Percentiles rank a stretch among this genome's conserved stretches.
Conservation (phyloP, 1,140 invertebrate genomes). For the Cydia amplana region DNA sequence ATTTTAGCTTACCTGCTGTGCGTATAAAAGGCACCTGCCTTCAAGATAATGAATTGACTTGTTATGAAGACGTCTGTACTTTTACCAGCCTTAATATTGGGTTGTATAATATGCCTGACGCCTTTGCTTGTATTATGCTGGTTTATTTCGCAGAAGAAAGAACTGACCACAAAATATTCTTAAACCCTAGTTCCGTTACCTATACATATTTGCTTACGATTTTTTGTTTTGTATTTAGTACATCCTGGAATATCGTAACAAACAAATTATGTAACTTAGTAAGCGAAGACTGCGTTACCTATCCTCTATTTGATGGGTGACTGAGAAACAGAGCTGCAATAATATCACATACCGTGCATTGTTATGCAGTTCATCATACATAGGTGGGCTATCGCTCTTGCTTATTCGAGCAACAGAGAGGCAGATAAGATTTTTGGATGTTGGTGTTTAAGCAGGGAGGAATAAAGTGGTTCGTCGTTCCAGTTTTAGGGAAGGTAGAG, state of each 20-base stretch:
- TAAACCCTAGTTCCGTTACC: neutral
- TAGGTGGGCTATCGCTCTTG: too few relatives aligned
- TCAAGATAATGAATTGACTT: conserved; percentile 18
- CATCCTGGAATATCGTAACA: neutral
- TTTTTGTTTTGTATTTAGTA: neutral
- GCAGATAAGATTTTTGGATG: too few relatives aligned
- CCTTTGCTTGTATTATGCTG: neutral
- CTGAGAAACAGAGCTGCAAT: too few relatives aligned
- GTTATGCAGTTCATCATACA: too few relatives aligned
- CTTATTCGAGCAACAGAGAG: too few relatives aligned
- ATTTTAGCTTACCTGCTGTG: conserved; percentile 20
- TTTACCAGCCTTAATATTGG: neutral
- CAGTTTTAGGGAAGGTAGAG: too few relatives aligned
- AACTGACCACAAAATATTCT: neutral
- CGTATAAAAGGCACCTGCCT: conserved; percentile 24
- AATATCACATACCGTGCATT: too few relatives aligned
- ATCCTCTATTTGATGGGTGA: too few relatives aligned
- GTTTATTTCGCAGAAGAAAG: neutral
- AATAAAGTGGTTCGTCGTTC: too few relatives aligned
- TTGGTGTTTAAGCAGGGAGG: too few relatives aligned
- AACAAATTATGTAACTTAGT: neutral
- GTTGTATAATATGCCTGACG: neutral
- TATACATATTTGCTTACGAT: neutral
- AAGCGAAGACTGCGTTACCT: too few relatives aligned
- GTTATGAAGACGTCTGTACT: neutral